Evolutionary conservation across 2,888 invertebrate genomes (phyloP), one percentile per base, ranked within the genome.

Genomic region (Caenorhabditis parvicauda): DNA sequence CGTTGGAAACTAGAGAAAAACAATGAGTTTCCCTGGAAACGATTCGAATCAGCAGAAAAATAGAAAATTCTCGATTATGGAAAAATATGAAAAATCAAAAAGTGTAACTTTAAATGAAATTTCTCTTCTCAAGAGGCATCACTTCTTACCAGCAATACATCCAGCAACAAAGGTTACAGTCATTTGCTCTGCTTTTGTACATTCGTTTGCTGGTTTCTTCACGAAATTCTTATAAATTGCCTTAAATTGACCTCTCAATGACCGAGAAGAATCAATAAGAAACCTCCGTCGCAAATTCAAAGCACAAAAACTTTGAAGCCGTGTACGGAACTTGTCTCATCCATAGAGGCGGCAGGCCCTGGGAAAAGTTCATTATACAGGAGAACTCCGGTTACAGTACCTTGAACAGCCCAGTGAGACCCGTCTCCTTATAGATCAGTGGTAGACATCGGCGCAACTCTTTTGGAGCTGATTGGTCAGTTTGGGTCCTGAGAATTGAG

Each of bases 281-380:
- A 45, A 92, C 84, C 82, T 95, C 95, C 35, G 95, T 87, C 14
- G 94, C 94, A 81, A 90, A 88, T 84, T 95, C 94, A 84, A 95
- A 95, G 86, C 92, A 93, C 70, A 93, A 91, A 83, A 95, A 96
- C 86, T 95, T 95, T 93, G 95, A 94, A 94, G 95, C 95, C 70
- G 95, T 95, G 87, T 95, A 95, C 0, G 94, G 95, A 82, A 95
- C 94, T 86, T 95, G 94, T 74, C 94, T 85, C 83, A 90, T 88
- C 94, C 94, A 95, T 61, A 94, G 86, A 32, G 95, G 95, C 35
- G 90, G 91, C 62, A 95, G 85, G 51, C 92, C 91, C 93, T 91
- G 83, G n/a, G n/a, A n/a, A n/a, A n/a, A n/a, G n/a, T n/a, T n/a
- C n/a, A n/a, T n/a, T n/a, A n/a, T n/a, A n/a, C n/a, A n/a, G n/a